phyloP scores from a whole-genome alignment of 2,113 vertebrate species.

The Deroptyus accipitrinus region DNA sequence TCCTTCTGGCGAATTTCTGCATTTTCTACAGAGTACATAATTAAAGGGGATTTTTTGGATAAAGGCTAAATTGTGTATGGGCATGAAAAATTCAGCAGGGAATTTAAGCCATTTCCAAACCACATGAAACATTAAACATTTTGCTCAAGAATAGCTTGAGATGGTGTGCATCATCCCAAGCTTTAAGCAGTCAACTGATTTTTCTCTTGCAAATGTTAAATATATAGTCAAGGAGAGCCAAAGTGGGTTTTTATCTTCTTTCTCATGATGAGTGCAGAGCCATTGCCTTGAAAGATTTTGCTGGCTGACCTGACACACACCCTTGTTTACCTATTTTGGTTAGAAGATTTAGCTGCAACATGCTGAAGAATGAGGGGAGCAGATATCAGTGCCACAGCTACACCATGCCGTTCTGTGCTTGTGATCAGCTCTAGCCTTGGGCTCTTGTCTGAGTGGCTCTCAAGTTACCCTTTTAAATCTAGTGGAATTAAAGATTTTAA shows the following conservation, averaged over 20 bases:
- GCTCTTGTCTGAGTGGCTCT: background rate
- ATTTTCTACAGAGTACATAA: constrained; percentile 32
- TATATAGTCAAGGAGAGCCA: background rate
- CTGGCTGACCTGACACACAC: background rate
- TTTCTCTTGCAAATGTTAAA: constrained; percentile 42
- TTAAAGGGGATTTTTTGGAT: constrained; percentile 42
- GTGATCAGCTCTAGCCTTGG: background rate
- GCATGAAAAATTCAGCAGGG: constrained; percentile 52
- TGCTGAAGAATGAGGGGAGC: background rate
- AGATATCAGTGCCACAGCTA: background rate
- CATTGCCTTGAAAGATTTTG: background rate
- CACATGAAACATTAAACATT: constrained; percentile 57
- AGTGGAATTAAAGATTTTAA: constrained; percentile 24
- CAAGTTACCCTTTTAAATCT: constrained; percentile 12
- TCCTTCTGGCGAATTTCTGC: constrained; percentile 1
- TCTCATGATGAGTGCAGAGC: background rate
- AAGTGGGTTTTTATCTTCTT: constrained; percentile 7
- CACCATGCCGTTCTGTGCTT: background rate
- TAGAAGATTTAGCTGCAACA: background rate
- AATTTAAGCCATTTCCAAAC: constrained; percentile 60
- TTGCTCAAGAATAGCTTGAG: constrained; percentile 39
- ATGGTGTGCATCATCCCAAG: constrained; percentile 6
- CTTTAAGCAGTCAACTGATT: constrained; percentile 10
- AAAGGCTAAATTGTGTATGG: constrained; percentile 39
- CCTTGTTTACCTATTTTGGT: background rate